phyloP scores from a whole-genome alignment of 2,113 vertebrate genomes.

The Ceyx margarethae region DNA sequence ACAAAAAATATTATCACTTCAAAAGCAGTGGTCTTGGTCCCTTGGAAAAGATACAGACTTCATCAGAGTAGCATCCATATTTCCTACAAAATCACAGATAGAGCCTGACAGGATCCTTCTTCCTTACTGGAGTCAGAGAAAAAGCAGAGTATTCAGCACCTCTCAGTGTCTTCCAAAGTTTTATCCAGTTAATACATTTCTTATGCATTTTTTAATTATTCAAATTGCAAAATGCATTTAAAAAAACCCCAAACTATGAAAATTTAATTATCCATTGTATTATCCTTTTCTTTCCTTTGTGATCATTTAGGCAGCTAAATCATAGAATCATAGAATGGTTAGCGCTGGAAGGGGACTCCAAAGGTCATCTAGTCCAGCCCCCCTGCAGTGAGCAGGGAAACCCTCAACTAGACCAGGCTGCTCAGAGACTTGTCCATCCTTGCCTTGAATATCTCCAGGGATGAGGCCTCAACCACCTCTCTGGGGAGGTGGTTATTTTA shows the following conservation, averaged over 20 bases:
- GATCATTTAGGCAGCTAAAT: background rate
- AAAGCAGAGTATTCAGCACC: background rate
- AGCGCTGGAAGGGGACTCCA: no score
- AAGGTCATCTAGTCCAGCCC: no score
- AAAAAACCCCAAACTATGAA: background rate
- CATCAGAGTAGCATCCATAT: conserved; percentile 16
- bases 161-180: background rate
- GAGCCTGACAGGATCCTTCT: background rate
- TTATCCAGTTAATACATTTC: background rate
- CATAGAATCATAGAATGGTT: no score
- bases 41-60: conserved; percentile 7
- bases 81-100: background rate
- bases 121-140: background rate
- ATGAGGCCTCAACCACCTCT: no score
- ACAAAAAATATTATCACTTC: conserved; percentile 22
- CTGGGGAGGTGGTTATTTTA: no score
- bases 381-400: no score
- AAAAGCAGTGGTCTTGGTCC: conserved; percentile 18
- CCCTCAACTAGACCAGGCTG: no score
- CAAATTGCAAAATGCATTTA: background rate
- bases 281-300: conserved; percentile 1
- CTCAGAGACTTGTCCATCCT: no score
- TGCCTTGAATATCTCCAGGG: no score
- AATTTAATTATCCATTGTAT: background rate
- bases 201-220: background rate